Evolutionary conservation across 2,888 invertebrate genomes (phyloP).

Genomic region (Agrotis clavis): DNA sequence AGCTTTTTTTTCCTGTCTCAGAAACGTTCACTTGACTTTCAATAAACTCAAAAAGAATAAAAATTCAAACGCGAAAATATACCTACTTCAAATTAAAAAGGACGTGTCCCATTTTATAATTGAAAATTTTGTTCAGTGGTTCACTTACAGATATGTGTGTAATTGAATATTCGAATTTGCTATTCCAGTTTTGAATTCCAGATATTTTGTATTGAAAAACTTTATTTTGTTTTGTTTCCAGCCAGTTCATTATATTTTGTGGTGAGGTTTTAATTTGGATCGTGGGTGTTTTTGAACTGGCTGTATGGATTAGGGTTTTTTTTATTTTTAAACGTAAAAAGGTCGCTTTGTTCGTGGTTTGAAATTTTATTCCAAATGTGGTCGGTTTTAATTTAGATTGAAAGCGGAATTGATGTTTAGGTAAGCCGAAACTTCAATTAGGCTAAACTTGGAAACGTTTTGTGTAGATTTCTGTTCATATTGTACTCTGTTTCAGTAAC

Average conservation of each 20-base stretch:
- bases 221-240: constrained; percentile 41
- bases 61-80: constrained; percentile 8
- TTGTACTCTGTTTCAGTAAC: neutral
- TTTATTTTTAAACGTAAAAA: constrained; percentile 10
- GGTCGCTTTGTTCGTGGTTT: constrained; percentile 1
- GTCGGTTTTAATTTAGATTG: constrained; percentile 14
- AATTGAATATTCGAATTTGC: constrained; percentile 35
- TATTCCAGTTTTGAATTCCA: constrained; percentile 23
- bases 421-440: neutral
- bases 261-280: constrained; percentile 39
- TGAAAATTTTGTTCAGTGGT: constrained; percentile 25
- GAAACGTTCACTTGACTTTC: neutral
- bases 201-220: constrained; percentile 52
- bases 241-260: constrained; percentile 43
- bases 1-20: neutral
- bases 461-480: neutral
- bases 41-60: constrained; percentile 7
- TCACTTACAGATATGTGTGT: constrained; percentile 9
- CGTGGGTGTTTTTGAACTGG: constrained; percentile 8
- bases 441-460: neutral
- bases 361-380: neutral
- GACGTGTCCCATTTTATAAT: constrained; percentile 21
- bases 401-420: constrained; percentile 4
- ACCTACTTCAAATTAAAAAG: constrained; percentile 32
- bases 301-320: constrained; percentile 11